Percentiles rank a stretch among this genome's conserved stretches.
Conservation (phyloP, 2,888 invertebrate genomes). For the Barypeithes pellucidus region DNA sequence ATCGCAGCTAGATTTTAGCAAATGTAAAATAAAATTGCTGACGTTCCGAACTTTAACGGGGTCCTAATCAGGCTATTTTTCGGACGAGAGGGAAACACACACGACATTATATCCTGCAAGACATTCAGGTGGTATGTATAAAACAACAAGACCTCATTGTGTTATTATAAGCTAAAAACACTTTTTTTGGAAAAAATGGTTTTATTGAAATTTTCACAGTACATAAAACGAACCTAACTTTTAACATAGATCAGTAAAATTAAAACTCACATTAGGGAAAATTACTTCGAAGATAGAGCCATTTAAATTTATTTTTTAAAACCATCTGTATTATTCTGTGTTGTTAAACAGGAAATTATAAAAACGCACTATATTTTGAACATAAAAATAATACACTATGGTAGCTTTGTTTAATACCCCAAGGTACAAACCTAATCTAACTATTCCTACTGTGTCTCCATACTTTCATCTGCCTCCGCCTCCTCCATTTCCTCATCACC, state of each 20-base stretch:
- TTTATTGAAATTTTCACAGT: conserved; percentile 1
- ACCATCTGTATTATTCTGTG: not conserved
- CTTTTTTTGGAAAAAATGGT: not conserved
- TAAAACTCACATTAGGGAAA: conserved; percentile 2
- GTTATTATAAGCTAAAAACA: not conserved
- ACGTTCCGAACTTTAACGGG: too few species aligned
- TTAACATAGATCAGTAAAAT: conserved; percentile 19
- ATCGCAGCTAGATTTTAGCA: too few species aligned
- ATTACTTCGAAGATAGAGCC: not conserved
- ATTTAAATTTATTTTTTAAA: not conserved
- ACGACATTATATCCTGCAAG: too few species aligned
- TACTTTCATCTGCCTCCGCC: conserved; percentile 75
- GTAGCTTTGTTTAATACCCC: not conserved
- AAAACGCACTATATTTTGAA: conserved; percentile 17
- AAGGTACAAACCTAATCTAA: not conserved
- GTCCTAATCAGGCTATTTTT: too few species aligned
- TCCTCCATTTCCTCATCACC: conserved; percentile 77
- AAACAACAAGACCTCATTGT: too few species aligned
- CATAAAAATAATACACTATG: not conserved
- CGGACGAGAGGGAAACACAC: too few species aligned
- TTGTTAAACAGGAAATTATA: not conserved
- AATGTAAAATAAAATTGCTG: too few species aligned
- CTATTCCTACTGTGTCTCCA: conserved; percentile 69
- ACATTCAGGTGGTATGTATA: too few species aligned
- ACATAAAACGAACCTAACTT: conserved; percentile 2